Percentiles rank a stretch among this genome's conserved stretches.
phyloP scores from a whole-genome alignment of 92 coral and sea anemone species.

The Paramuricea clavata region DNA sequence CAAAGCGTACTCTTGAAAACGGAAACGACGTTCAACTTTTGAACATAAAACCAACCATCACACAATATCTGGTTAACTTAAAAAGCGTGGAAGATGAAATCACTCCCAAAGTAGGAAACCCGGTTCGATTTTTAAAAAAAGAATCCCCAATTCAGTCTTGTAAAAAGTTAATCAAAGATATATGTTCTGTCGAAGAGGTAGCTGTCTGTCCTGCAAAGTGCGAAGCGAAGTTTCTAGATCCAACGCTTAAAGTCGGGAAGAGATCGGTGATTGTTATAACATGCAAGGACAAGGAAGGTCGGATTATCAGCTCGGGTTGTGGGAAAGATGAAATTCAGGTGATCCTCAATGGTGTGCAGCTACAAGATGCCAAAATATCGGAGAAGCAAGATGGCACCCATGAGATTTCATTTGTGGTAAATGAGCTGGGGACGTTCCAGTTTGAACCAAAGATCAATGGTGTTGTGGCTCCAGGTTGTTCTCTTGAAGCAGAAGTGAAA shows the following conservation, averaged over 20 bases:
- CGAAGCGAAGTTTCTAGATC: not conserved
- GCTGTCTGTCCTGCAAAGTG: not conserved
- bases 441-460: conserved; percentile 22
- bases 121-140: not conserved
- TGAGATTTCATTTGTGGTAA: not conserved
- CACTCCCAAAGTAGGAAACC: not conserved
- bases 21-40: not conserved
- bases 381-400: conserved; percentile 14
- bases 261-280: not conserved
- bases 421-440: not conserved
- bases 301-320: not conserved
- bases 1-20: not conserved
- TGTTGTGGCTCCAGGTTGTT: conserved; percentile 11
- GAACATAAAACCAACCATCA: not conserved
- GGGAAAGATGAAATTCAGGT: not conserved
- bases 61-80: not conserved
- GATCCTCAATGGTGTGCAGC: not conserved
- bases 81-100: not conserved
- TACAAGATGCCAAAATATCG: not conserved
- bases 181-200: not conserved
- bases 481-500: not conserved
- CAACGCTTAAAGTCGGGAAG: not conserved
- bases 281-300: conserved; percentile 12
- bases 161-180: not conserved
- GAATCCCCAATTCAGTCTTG: not conserved